These are phyloP conservation scores for Platygyra sinensis DNA, from an alignment of 64 coral and sea anemone genomes.

Conservation along the genomic window DNA sequence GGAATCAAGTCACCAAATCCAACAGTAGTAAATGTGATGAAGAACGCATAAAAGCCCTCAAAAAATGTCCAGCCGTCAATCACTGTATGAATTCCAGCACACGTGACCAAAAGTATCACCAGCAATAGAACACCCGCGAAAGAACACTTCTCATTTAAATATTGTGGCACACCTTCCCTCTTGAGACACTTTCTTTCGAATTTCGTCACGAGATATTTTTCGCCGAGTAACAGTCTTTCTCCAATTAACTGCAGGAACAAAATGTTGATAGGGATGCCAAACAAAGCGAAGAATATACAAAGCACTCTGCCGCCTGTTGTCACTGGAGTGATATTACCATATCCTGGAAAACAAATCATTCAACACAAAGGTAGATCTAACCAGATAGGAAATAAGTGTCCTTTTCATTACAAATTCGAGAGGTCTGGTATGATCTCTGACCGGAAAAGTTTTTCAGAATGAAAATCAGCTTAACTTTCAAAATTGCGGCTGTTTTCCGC, in stretches of 20 bases:
- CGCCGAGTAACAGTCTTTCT: constrained; percentile 11
- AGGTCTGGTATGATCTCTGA: no score
- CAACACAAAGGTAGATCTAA: no score
- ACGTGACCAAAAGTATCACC: not conserved
- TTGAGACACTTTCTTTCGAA: constrained; percentile 51
- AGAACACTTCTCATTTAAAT: constrained; percentile 34
- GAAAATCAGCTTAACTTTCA: no score
- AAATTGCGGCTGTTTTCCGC: no score
- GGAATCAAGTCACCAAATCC: constrained; percentile 58
- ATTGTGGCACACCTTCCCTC: constrained; percentile 25
- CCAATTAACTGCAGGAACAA: constrained; percentile 63
- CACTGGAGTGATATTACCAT: constrained; percentile 78
- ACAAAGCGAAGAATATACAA: constrained; percentile 79
- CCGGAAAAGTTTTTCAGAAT: no score
- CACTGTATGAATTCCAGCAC: not conserved
- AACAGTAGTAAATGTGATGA: constrained; percentile 66
- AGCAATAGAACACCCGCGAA: constrained; percentile 22
- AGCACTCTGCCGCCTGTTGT: constrained; percentile 62
- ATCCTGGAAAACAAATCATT: constrained; percentile 46
- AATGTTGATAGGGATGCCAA: constrained; percentile 73
- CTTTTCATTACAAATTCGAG: no score
- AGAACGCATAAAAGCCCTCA: constrained; percentile 60
- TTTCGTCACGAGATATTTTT: constrained; percentile 21
- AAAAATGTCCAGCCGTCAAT: constrained; percentile 33
- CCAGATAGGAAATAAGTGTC: no score